Base-by-base conservation (phyloP, 2,797 vertebrate species). In the Sebastolobus altivelis region DNA sequence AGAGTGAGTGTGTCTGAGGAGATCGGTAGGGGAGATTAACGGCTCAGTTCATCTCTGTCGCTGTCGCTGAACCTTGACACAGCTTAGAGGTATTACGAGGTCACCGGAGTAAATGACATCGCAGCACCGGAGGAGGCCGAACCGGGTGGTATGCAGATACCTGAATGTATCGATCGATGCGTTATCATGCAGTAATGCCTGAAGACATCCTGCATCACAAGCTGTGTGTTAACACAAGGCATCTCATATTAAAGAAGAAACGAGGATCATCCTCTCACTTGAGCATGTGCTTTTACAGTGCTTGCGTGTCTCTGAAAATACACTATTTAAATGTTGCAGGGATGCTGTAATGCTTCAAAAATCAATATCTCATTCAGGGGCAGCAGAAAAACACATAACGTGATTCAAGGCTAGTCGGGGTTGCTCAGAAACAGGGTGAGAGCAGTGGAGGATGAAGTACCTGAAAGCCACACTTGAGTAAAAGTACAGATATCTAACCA, bases 31-130 rank as follows among this genome's bases (percentile, higher is more conserved):
- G 86, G 74, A 94, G 94, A 95, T 95, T 95, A 95, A 90, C 90
- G 87, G 91, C 93, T 93, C 90, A 93, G 92, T 93, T 91, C 89
- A 88, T 93, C 92, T 92, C 87, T 94, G 92, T 94, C 91, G 89
- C 84, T 25, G 73, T 83, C 49, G 71, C 86, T 90, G 90, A 93
- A 93, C 92, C 84, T 87, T 92, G 90, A 94, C 91, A 89, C 86
- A 89, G 90, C 92, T 93, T 88, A 90, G 76, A 93, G 88, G 85
- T 90, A 92, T 92, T 91, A 90, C 62, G 71, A 86, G 92, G 93
- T 93, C 91, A 92, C 81, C 54, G 78, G 80, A 89, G 85, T 90
- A 93, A 89, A 91, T 87, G 87, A 89, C 86, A 81, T 71, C 9
- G 55, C 63, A 33, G 75, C 75, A 72, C 67, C 40, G 65, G 74